phyloP scores from a whole-genome alignment of 2,113 vertebrate genomes.

The Heloderma charlesbogerti region DNA sequence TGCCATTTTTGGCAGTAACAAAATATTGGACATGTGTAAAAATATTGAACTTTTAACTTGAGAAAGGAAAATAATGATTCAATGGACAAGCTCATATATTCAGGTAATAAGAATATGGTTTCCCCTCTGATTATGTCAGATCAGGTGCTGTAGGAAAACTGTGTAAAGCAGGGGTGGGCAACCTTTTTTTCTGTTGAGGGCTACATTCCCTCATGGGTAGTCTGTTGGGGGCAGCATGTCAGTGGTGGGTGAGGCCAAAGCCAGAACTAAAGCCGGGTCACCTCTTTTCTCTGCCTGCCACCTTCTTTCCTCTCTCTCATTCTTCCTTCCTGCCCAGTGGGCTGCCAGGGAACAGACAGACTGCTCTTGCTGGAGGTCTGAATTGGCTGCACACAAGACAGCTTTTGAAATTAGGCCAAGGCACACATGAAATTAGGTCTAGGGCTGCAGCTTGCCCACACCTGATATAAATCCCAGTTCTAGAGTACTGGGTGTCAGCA shows the following conservation, averaged over 20 bases:
- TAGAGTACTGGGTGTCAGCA: background rate
- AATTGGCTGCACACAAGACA: too few species aligned
- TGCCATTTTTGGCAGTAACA: slow-evolving; percentile 45
- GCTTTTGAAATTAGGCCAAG: too few species aligned
- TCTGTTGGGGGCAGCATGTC: too few species aligned
- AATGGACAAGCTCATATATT: slow-evolving; percentile 23
- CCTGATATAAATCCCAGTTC: background rate
- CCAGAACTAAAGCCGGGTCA: background rate
- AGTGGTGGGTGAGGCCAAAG: too few species aligned
- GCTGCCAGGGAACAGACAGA: too few species aligned
- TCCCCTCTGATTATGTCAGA: slow-evolving; percentile 4
- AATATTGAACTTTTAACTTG: slow-evolving; percentile 42
- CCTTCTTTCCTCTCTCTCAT: too few species aligned
- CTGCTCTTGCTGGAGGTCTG: too few species aligned
- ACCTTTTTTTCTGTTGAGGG: background rate
- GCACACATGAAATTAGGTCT: too few species aligned
- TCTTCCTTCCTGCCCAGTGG: too few species aligned
- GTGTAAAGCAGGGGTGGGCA: background rate
- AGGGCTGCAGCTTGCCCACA: too few species aligned
- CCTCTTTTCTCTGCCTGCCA: too few species aligned
- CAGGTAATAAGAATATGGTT: slow-evolving; percentile 40
- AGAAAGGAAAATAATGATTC: slow-evolving; percentile 31
- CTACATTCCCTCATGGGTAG: too few species aligned
- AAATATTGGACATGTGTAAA: slow-evolving; percentile 43
- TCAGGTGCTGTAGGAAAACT: slow-evolving; percentile 43